Evolutionary conservation across 2,888 invertebrate genomes (phyloP).

Genomic region (Mystacides longicornis): DNA sequence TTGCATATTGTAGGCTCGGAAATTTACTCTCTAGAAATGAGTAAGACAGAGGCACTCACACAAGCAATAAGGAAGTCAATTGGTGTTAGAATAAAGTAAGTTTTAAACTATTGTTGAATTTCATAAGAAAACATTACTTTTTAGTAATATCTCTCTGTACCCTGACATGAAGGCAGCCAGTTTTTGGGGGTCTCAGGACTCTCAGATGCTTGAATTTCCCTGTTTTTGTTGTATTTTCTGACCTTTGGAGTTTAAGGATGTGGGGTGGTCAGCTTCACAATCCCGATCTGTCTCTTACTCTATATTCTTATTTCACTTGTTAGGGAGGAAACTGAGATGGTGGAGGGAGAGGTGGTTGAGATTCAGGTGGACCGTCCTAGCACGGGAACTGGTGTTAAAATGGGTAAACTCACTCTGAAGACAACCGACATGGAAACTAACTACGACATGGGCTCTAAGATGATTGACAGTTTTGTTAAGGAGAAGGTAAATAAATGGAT

Average conservation of each 20-base stretch:
- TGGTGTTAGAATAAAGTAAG: slow-evolving; percentile 87
- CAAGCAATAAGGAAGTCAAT: slow-evolving; percentile 97
- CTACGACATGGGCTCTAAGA: slow-evolving; percentile 96
- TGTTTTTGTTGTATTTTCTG: slow-evolving; percentile 27
- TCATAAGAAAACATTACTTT: too few species aligned
- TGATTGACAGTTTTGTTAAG: slow-evolving; percentile 93
- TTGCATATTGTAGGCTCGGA: slow-evolving; percentile 68
- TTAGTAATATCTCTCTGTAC: too few species aligned
- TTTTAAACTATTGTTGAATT: too few species aligned
- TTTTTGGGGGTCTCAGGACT: too few species aligned
- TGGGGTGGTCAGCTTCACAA: too few species aligned
- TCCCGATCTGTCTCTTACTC: too few species aligned
- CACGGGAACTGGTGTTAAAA: slow-evolving; percentile 72
- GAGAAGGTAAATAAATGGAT: slow-evolving; percentile 62
- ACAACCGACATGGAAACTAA: slow-evolving; percentile 99
- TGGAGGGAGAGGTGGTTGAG: slow-evolving; percentile 98
- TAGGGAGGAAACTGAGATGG: slow-evolving; percentile 97
- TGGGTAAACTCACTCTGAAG: slow-evolving; percentile 92
- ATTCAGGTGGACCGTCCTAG: slow-evolving; percentile 94
- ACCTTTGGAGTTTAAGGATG: not conserved
- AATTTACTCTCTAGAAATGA: slow-evolving; percentile 97
- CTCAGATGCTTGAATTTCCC: too few species aligned
- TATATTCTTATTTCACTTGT: not conserved
- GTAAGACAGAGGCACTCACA: slow-evolving; percentile 96
- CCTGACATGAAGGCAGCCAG: too few species aligned